Base-by-base conservation (phyloP, 2,888 invertebrate species). In the Callyntrura sp. region DNA sequence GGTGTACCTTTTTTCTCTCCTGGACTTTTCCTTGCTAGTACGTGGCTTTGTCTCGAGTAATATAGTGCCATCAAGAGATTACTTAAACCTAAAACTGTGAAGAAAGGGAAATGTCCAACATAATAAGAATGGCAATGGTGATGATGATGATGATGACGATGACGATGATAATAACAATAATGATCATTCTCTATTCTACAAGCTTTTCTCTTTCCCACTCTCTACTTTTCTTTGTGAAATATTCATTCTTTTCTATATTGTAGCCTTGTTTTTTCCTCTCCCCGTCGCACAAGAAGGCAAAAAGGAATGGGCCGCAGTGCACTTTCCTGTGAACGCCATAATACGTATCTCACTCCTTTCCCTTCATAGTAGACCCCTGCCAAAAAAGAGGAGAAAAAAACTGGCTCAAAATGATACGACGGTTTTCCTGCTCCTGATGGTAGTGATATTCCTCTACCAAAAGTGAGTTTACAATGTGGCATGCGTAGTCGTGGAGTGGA, bases 61-160 rank as follows among this genome's bases (percentile, higher is more conserved):
- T 73, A 48, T 84, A 88, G 65, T 88, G 68, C 78, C 65, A 51
- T 88, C 88, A 88, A 14, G 88, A 88, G 88, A 88, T 83, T 88
- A 88, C 88, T 88, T 84, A 55, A 84, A 83, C 57, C 60, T 73
- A 76, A 68, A 62, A 83, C 83, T 60, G 68, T 35, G 51, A 48
- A 76, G 51, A 73, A 76, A 43, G 62, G 20, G 48, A 81, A 68
- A 48, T 68, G 51, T 68, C 48, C 57, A 65, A 28, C 2, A 57
- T 28, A 79, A 45, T 20, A 48, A 81, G n/a, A 23, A 81, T 51
- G 45, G 48, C 17, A 48, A 73, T 45, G 11, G 43, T 55, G 25
- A 79, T n/a, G 9, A 17, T 35, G 28, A 35, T 79, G n/a, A 17
- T 20, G 17, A 60, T 25, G 57, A 48, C 25, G 20, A 35, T 4